These are phyloP conservation scores for Drosophila funebris DNA, from an alignment of 1,140 invertebrate species.

Conservation along the genomic window DNA sequence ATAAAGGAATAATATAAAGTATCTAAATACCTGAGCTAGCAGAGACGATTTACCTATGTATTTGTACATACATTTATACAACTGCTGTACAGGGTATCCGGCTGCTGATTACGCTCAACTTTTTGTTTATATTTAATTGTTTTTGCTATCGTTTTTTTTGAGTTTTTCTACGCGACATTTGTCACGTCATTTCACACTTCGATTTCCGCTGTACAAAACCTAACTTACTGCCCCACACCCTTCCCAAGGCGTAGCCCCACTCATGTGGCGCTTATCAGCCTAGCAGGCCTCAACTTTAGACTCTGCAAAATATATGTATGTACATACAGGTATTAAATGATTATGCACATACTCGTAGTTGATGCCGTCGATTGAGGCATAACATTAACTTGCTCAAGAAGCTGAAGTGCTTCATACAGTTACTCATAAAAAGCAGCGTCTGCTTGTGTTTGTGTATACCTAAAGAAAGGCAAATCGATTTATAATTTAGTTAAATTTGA, in stretches of 20 bases:
- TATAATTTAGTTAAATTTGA: too few relatives aligned
- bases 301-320: not conserved
- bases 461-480: too few relatives aligned
- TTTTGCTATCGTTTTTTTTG: not conserved
- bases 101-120: too few relatives aligned
- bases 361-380: not conserved
- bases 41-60: too few relatives aligned
- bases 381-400: constrained; percentile 17
- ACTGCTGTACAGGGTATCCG: too few relatives aligned
- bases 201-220: not conserved
- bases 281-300: not conserved
- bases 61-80: too few relatives aligned
- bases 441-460: not conserved
- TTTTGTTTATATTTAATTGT: constrained; percentile 9
- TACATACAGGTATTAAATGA: not conserved
- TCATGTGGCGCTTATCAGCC: not conserved
- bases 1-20: too few relatives aligned
- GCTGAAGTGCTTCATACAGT: too few relatives aligned
- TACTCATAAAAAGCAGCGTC: not conserved
- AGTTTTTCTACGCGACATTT: constrained; percentile 46
- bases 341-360: not conserved
- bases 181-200: constrained; percentile 51
- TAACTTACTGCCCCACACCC: not conserved
- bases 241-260: not conserved
- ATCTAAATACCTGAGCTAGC: too few relatives aligned